These are phyloP conservation scores for Volucella zonaria DNA, from an alignment of 2,888 invertebrate genomes.

Conservation along the genomic window DNA sequence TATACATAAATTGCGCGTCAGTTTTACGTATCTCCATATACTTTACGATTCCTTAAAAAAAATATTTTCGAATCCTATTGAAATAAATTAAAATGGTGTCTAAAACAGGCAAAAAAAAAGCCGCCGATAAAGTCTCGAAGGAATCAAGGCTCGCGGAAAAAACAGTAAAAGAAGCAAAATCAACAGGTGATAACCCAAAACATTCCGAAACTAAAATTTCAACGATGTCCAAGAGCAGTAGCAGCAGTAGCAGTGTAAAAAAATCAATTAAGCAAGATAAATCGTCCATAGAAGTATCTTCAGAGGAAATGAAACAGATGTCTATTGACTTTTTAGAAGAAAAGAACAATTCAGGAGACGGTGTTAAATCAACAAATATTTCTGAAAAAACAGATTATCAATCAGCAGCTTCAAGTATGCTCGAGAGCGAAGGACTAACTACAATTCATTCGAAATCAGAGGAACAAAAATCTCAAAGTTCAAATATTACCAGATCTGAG, in stretches of 20 bases:
- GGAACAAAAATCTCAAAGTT: constrained; percentile 30
- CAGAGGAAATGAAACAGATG: constrained; percentile 55
- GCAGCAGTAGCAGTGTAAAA: constrained; percentile 40
- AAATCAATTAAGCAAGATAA: constrained; percentile 59
- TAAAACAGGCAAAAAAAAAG: constrained; percentile 79
- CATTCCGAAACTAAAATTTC: constrained; percentile 43
- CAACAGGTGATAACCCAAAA: constrained; percentile 36
- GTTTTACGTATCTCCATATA: neutral
- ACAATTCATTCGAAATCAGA: constrained; percentile 49
- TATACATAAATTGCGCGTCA: neutral
- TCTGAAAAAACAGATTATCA: constrained; percentile 13
- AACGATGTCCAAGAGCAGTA: constrained; percentile 38
- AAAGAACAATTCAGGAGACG: constrained; percentile 44
- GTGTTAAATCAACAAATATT: constrained; percentile 3
- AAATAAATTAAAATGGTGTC: constrained; percentile 78
- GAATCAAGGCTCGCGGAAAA: no score
- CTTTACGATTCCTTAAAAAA: constrained; percentile 43
- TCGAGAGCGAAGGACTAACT: constrained; percentile 23
- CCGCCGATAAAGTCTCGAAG: neutral
- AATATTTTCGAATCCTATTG: neutral
- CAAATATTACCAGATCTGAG: constrained; percentile 27
- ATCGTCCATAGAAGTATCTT: constrained; percentile 78
- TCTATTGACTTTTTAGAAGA: constrained; percentile 45
- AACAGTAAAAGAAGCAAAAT: constrained; percentile 9
- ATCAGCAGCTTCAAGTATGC: constrained; percentile 10